A percentile compares a stretch with the other conserved stretches of the same genome.
Conservation (phyloP, 2,888 invertebrate species). For the Leucozona laternaria region DNA sequence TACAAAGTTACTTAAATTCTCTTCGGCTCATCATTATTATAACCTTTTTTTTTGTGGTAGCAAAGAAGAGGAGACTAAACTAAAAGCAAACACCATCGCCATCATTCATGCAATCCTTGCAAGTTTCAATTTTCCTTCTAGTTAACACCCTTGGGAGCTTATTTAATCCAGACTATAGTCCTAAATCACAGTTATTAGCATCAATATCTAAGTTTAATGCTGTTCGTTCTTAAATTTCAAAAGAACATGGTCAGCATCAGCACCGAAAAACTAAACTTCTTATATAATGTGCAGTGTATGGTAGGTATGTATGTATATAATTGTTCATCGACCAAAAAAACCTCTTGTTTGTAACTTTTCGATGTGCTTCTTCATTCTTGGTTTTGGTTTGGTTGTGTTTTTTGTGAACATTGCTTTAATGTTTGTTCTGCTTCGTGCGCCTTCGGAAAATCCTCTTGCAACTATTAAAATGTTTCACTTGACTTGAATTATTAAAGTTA, state of each 20-base stretch:
- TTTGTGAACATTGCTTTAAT: background rate
- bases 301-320: background rate
- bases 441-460: slow-evolving; percentile 50
- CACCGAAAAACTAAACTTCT: background rate
- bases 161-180: slow-evolving; percentile 21
- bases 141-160: slow-evolving; percentile 47
- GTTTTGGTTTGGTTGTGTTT: slow-evolving; percentile 7
- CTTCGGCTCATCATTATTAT: background rate
- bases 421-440: slow-evolving; percentile 43
- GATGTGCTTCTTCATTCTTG: slow-evolving; percentile 16
- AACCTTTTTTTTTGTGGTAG: background rate
- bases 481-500: slow-evolving; percentile 55
- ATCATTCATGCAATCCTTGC: slow-evolving; percentile 21
- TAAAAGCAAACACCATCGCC: slow-evolving; percentile 22
- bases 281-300: background rate
- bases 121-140: slow-evolving; percentile 15
- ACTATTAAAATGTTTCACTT: slow-evolving; percentile 71
- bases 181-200: slow-evolving; percentile 55
- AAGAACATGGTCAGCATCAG: slow-evolving; percentile 27
- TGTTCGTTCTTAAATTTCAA: slow-evolving; percentile 13
- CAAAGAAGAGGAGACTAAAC: background rate
- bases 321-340: background rate
- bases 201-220: background rate
- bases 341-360: slow-evolving; percentile 29
- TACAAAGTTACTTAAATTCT: background rate